Evolutionary conservation across 2,888 invertebrate genomes (phyloP), one percentile per base, ranked within the genome.

Genomic region (Tigriopus californicus): DNA sequence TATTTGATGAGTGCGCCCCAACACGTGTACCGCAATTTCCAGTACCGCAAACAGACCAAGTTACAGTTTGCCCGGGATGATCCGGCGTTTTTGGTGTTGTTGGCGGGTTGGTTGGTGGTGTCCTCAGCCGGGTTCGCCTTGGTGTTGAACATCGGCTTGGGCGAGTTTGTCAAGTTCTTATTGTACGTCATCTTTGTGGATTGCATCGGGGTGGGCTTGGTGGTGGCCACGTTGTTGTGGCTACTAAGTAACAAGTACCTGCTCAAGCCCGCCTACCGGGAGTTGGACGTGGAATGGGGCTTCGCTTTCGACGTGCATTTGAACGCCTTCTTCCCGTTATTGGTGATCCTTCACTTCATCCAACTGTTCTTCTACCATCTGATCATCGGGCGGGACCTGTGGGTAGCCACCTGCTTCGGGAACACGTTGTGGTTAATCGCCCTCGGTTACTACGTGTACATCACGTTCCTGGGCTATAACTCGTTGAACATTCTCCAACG

Each of bases 21-120:
- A 68, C 94, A 91, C 78, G 92, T 98, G 42, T 92, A 92, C 70
- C 80, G 92, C 70, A 94, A 95, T 74, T 95, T 94, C 72, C 86
- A 91, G 68, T 94, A 94, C 75, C 82, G 97, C 70, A 97, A 98
- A 80, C 92, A 92, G 74, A 94, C 94, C 62, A 97, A 97, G 74
- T 87, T 90, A 66, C 97, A 98, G 73, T 98, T 92, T 79, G 97
- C 97, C 0, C 78, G 97, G 71, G 97, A 98, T 74, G 98, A 98
- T 74, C 97, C 98, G 52, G 97, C 97, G 25, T 98, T 98, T 74
- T 74, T 98, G 66, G 91, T 98, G 20, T 76, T 98, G 61, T 77
- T 98, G 49, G 79, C 85, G 66, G 76, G 84, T 63, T 89, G 88
- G 79, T 74, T 94, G 62, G 81, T 83, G 18, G 67, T 56, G n/a